Conservation (phyloP, 2,113 vertebrate genomes). For the Coturnix japonica region DNA sequence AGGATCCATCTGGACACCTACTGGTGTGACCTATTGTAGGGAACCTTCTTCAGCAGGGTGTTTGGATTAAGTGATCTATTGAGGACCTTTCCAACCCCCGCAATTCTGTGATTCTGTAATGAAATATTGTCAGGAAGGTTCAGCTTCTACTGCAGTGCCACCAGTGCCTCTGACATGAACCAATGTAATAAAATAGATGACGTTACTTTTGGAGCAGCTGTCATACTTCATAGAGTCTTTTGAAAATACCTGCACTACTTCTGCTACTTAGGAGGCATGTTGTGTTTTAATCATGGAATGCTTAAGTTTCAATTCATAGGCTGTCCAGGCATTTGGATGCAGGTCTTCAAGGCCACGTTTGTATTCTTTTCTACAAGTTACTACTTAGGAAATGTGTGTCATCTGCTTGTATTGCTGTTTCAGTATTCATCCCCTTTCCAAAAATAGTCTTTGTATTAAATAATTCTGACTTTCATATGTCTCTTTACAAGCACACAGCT, state of each 20-base stretch:
- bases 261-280: neutral
- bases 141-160: neutral
- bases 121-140: neutral
- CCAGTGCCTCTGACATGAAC: neutral
- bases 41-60: no score
- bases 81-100: no score
- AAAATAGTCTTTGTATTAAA: constrained; percentile 13
- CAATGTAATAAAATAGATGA: neutral
- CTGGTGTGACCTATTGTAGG: no score
- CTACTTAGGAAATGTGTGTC: neutral
- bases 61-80: no score
- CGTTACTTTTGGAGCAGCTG: neutral
- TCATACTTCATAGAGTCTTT: neutral
- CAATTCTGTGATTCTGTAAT: neutral
- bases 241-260: neutral
- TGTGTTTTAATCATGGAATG: neutral
- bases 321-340: neutral
- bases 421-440: neutral
- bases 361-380: constrained; percentile 5
- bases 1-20: no score
- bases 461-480: constrained; percentile 41
- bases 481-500: neutral
- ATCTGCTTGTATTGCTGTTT: constrained; percentile 30
- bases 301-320: neutral
- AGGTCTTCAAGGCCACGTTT: neutral